phyloP scores from a whole-genome alignment of 2,113 vertebrate species.

The Anguilla rostrata region DNA sequence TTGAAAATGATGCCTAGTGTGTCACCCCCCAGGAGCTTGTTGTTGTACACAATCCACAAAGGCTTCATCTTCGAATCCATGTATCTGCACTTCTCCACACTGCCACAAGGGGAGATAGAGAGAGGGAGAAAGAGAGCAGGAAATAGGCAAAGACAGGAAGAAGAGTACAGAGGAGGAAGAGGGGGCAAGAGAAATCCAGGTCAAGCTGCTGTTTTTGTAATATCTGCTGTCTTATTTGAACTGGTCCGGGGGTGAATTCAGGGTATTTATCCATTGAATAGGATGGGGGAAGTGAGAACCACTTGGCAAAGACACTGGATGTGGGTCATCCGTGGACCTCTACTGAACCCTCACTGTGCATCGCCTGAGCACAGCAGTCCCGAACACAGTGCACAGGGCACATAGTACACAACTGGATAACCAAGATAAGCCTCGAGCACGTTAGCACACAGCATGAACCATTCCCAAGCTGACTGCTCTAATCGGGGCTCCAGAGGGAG shows the following conservation, averaged over 20 bases:
- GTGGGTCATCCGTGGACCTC: background rate
- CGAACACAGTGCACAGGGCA: background rate
- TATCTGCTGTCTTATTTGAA: background rate
- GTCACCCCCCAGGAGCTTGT: slow-evolving; percentile 87
- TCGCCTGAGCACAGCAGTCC: background rate
- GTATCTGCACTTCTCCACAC: slow-evolving; percentile 92
- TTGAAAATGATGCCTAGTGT: slow-evolving; percentile 94
- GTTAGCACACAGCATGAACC: background rate
- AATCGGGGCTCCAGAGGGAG: background rate
- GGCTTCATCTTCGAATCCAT: slow-evolving; percentile 99
- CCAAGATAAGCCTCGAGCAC: background rate
- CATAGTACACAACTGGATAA: background rate
- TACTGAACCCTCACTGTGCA: background rate
- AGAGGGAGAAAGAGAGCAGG: background rate
- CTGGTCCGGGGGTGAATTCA: background rate
- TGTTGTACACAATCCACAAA: slow-evolving; percentile 95
- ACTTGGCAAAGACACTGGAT: background rate
- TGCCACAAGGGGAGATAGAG: slow-evolving; percentile 51
- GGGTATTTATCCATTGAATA: background rate
- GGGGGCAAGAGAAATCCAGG: background rate
- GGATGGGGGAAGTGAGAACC: background rate
- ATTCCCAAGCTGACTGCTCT: background rate
- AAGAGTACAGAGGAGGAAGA: background rate
- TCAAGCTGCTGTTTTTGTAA: background rate
- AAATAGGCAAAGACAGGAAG: background rate